Evolutionary conservation across 2,797 vertebrate species (phyloP), one percentile per base, ranked within the genome.

Genomic region (Delichon dasypus): DNA sequence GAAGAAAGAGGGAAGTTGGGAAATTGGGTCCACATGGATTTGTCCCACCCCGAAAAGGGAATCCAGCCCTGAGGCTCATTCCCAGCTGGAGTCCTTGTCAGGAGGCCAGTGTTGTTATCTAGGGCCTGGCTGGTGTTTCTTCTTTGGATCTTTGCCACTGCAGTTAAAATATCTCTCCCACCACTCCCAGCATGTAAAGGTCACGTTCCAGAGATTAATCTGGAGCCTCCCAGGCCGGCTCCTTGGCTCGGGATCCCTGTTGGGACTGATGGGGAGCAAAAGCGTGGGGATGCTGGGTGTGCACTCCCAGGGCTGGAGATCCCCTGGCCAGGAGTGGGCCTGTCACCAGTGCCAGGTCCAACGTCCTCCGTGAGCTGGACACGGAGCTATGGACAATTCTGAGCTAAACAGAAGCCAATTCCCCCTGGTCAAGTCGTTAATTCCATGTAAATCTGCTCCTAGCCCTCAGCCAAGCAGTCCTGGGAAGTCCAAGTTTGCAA

Each of bases 111-210:
- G 74, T 72, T 80, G 82, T 94, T 95, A 93, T 95, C 93, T 85
- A n/a, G 38, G 65, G 61, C 65, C 92, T 92, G 81, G 75, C 91
- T 96, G 89, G 85, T 67, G 91, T 83, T 85, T 80, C 65, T 77
- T 26, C 10, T 8, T 40, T 96, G 96, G 95, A 71, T 11, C 62
- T 61, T 57, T 62, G 95, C 94, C 96, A 92, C 30, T 0, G 0
- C 65, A 64, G 89, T 51, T 85, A 91, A 91, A 96, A 95, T 88
- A 93, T 88, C 93, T 92, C 82, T 91, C 58, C 36, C 75, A 83
- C 85, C 93, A 60, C 96, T 94, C 91, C 96, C 96, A 87, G 75
- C 75, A 40, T 50, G 64, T 51, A 96, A 95, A 96, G 94, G 93
- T 93, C 94, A 88, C 13, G 38, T 88, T 88, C 91, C 91, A 89